These are phyloP conservation scores for Serranochromis macrocephalus DNA, from an alignment of 2,113 vertebrate species.

Conservation along the genomic window DNA sequence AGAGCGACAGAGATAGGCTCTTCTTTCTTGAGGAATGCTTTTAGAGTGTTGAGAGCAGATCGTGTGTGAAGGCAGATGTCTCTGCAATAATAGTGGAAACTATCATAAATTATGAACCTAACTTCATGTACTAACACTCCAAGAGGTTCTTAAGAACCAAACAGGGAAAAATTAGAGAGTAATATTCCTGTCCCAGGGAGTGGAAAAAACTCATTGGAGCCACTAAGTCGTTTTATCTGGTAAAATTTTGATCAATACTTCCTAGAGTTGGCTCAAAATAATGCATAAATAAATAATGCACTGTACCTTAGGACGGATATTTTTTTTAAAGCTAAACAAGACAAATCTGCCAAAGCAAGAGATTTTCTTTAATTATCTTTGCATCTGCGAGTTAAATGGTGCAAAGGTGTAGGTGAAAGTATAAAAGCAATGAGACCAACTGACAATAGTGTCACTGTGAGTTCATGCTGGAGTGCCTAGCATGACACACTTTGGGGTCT, in stretches of 20 bases:
- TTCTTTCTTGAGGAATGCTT: conserved; percentile 65
- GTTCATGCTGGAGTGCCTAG: not conserved
- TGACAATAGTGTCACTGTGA: not conserved
- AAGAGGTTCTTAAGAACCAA: not conserved
- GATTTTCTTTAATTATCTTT: not conserved
- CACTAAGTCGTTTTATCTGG: not conserved
- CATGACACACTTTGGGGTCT: not conserved
- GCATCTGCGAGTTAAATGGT: not conserved
- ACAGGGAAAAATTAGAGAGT: conserved; percentile 1
- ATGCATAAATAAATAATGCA: not conserved
- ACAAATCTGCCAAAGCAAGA: not conserved
- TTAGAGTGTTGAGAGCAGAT: conserved; percentile 39
- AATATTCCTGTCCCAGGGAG: not conserved
- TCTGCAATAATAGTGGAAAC: conserved; percentile 56
- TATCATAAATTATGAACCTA: conserved; percentile 40
- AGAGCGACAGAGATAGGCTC: not conserved
- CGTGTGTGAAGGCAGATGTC: conserved; percentile 40
- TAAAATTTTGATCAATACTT: not conserved
- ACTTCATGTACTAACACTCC: not conserved
- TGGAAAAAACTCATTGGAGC: not conserved
- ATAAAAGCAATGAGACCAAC: not conserved
- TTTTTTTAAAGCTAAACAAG: not conserved
- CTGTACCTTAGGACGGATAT: not conserved
- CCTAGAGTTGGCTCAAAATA: not conserved
- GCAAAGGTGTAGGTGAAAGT: not conserved